These are phyloP conservation scores for Calcarius lapponicus DNA, from an alignment of 2,797 vertebrate species.

Conservation along the genomic window DNA sequence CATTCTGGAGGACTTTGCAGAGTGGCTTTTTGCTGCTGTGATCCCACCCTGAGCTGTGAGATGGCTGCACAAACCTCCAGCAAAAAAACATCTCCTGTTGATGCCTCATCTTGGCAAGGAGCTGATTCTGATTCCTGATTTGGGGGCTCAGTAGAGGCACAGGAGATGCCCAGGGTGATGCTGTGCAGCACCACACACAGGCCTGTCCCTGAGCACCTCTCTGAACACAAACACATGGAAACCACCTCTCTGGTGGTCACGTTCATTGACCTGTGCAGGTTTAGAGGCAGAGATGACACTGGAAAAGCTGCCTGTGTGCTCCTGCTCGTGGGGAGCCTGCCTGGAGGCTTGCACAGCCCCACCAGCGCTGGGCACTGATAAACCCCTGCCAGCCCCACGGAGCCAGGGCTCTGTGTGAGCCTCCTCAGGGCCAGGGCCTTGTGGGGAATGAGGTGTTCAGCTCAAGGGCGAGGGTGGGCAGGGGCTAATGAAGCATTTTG, in stretches of 20 bases:
- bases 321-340: not conserved
- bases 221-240: not conserved
- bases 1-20: fast-evolving
- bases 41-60: not conserved
- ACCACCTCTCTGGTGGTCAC: not conserved
- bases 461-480: constrained; percentile 1
- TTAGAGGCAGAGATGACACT: not conserved
- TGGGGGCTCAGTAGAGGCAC: not conserved
- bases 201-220: not conserved
- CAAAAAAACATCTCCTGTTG: not conserved
- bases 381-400: not conserved
- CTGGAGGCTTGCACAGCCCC: not conserved
- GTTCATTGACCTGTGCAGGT: not conserved
- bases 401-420: not conserved
- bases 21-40: not conserved
- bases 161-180: not conserved
- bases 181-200: not conserved
- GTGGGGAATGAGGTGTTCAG: not conserved
- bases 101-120: not conserved
- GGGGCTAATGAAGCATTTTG: constrained; percentile 48
- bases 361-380: not conserved
- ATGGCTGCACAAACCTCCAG: not conserved
- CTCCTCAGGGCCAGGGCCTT: not conserved
- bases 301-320: not conserved
- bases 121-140: not conserved